Evolutionary conservation across 2,888 invertebrate species (phyloP).

Genomic region (Sycophila texana): DNA sequence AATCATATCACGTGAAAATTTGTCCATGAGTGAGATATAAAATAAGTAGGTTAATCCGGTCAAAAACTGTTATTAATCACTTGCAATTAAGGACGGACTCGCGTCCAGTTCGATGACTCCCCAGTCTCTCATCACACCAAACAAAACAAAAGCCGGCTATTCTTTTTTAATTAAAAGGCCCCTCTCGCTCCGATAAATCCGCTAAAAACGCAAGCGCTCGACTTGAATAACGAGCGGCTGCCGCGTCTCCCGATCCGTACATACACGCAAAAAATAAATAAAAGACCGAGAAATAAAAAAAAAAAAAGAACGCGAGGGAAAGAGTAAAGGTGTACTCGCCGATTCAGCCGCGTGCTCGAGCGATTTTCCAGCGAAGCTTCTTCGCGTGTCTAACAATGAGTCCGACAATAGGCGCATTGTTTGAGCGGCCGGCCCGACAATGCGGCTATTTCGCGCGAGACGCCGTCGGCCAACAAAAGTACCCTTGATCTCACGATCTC

Average conservation of each 20-base stretch:
- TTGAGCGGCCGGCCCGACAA: conserved; percentile 36
- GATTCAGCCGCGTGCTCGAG: not conserved
- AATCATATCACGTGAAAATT: not conserved
- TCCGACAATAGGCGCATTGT: conserved; percentile 34
- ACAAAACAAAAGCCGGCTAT: not conserved
- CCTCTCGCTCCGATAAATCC: not conserved
- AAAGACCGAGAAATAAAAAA: too few species aligned
- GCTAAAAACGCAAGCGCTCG: not conserved
- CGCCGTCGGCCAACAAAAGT: conserved; percentile 31
- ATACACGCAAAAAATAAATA: too few species aligned
- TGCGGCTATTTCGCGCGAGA: conserved; percentile 22
- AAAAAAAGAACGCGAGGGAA: too few species aligned
- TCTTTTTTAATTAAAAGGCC: not conserved
- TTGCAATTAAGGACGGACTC: not conserved
- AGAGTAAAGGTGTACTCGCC: not conserved
- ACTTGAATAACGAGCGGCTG: not conserved
- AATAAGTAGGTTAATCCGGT: not conserved
- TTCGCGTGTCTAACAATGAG: conserved; percentile 34
- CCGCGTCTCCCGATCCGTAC: not conserved
- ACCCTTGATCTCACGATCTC: not conserved
- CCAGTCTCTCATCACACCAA: not conserved
- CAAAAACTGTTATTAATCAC: not conserved
- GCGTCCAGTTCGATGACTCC: not conserved
- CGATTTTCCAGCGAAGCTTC: not conserved
- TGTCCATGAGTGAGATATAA: not conserved